Percentiles rank a stretch among this genome's conserved stretches.
phyloP scores from a whole-genome alignment of 2,888 invertebrate genomes.

The Megastigmus dorsalis region DNA sequence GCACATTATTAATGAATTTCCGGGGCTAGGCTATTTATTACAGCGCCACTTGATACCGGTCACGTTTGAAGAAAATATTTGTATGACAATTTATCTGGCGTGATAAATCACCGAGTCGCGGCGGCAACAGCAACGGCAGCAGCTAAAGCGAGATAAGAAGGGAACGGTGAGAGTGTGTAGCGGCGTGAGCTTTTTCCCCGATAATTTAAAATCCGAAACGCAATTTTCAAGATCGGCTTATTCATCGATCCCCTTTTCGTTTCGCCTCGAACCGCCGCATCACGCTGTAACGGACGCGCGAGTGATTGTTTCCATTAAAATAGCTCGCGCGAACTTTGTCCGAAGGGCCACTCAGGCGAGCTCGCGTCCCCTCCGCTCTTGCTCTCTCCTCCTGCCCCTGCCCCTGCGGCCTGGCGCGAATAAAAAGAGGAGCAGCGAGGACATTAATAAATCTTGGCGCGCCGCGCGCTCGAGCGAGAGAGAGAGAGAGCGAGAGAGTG shows the following conservation, averaged over 20 bases:
- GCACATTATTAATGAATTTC: slow-evolving; percentile 39
- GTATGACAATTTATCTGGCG: slow-evolving; percentile 43
- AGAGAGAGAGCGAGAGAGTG: not conserved
- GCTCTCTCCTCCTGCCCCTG: too few species aligned
- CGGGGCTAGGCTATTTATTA: slow-evolving; percentile 23
- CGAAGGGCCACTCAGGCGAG: slow-evolving; percentile 4
- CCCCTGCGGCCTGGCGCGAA: not conserved
- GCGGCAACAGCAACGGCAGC: too few species aligned
- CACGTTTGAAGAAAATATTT: slow-evolving; percentile 36
- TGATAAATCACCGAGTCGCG: slow-evolving; percentile 38
- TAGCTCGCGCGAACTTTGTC: slow-evolving; percentile 13
- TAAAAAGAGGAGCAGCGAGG: slow-evolving; percentile 27
- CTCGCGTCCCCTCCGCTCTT: not conserved
- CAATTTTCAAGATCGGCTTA: slow-evolving; percentile 8
- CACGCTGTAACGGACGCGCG: not conserved
- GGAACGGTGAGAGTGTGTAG: too few species aligned
- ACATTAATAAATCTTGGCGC: slow-evolving; percentile 44
- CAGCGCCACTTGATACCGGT: slow-evolving; percentile 12
- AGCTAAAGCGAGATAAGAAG: slow-evolving; percentile 9
- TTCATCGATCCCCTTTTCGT: not conserved
- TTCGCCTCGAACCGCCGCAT: not conserved
- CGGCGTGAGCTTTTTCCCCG: slow-evolving; percentile 9
- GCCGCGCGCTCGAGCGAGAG: too few species aligned
- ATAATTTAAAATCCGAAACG: slow-evolving; percentile 32
- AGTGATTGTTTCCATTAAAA: slow-evolving; percentile 14